Evolutionary conservation across 2,797 vertebrate species (phyloP).

Genomic region (Hybognathus amarus): DNA sequence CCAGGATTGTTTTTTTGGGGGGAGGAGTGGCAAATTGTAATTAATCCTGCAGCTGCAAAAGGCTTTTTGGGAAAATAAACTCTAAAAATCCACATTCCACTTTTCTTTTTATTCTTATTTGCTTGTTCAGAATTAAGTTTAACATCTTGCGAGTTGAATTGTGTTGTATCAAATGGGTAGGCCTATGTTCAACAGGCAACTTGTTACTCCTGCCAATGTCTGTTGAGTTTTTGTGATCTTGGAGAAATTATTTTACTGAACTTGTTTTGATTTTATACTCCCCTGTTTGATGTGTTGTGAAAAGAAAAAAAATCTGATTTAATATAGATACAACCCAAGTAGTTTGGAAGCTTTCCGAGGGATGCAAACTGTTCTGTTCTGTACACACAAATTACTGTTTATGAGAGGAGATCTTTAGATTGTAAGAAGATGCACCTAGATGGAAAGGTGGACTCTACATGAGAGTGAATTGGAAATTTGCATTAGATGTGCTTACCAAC

Average conservation of each 20-base stretch:
- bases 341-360: slow-evolving; percentile 11
- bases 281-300: not conserved
- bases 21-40: slow-evolving; percentile 8
- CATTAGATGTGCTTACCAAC: slow-evolving; percentile 53
- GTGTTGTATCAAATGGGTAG: slow-evolving; percentile 17
- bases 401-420: not conserved
- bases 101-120: slow-evolving; percentile 18
- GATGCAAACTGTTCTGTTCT: slow-evolving; percentile 18
- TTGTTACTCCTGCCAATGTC: not conserved
- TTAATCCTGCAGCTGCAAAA: not conserved
- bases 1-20: not conserved
- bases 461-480: slow-evolving; percentile 34
- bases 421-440: not conserved
- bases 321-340: slow-evolving; percentile 9
- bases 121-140: not conserved
- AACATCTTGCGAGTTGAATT: not conserved
- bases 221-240: not conserved
- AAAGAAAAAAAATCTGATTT: not conserved
- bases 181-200: not conserved
- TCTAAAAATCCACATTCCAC: slow-evolving; percentile 67
- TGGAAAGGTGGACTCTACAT: slow-evolving; percentile 18
- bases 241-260: not conserved
- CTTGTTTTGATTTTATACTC: not conserved
- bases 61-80: slow-evolving; percentile 40
- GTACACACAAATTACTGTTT: slow-evolving; percentile 9